These are phyloP conservation scores for Halocaridina rubra DNA, from an alignment of 2,888 invertebrate genomes.

Conservation along the genomic window DNA sequence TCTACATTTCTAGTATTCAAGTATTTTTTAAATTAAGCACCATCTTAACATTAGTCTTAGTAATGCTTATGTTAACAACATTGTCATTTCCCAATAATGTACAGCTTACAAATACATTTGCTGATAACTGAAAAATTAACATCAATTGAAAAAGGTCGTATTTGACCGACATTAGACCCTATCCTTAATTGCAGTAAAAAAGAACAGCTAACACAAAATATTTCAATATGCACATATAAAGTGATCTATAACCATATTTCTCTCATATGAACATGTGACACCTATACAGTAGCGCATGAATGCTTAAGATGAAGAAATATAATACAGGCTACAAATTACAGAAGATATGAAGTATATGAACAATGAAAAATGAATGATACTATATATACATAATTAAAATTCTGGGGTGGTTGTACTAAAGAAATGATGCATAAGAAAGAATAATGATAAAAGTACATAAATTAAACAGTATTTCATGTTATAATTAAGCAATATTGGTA, in stretches of 20 bases:
- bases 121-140: not conserved
- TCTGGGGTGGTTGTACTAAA: conserved; percentile 49
- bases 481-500: no score
- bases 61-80: not conserved
- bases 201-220: conserved; percentile 46
- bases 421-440: no score
- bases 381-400: conserved; percentile 47
- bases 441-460: no score
- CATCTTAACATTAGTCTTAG: not conserved
- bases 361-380: conserved; percentile 45
- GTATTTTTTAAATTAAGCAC: no score
- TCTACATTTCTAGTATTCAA: no score
- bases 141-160: not conserved
- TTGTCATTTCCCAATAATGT: not conserved
- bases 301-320: conserved; percentile 5
- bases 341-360: conserved; percentile 9
- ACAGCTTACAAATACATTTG: not conserved
- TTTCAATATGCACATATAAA: conserved; percentile 37
- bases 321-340: not conserved
- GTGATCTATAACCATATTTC: not conserved
- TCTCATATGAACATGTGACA: not conserved
- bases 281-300: not conserved
- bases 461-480: no score
- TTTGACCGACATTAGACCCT: not conserved
- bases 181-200: not conserved